Evolutionary conservation across 2,888 invertebrate genomes (phyloP), one percentile per base, ranked within the genome.

Genomic region (Pterostichus niger): DNA sequence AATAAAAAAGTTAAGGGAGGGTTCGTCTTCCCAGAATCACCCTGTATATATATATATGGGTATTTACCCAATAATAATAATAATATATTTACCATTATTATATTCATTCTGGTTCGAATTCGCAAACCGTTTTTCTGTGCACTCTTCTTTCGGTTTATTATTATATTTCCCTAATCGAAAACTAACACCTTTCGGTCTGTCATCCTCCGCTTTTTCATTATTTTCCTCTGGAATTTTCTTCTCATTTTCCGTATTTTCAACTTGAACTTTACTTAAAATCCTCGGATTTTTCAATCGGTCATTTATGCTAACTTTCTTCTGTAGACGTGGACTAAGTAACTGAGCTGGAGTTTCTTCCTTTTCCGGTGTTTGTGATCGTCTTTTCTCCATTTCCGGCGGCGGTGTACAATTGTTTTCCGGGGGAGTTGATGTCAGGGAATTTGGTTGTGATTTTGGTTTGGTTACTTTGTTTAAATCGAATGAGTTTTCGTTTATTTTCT

Each of bases 401-500:
- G 11, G 17, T 56, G 17, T 5, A 17, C 56, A 11, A 10, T 56
- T 56, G 17, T 56, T 56, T 13, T 56, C 56, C 2, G 3, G n/a
- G 10, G 13, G 13, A 17, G 11, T 3, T 15, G 24, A 11, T 7
- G 64, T 71, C 6, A 46, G 11, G 15, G 44, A 13, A 44, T 40
- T 71, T 15, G 44, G 17, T 40, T 33, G 71, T 15, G 71, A 71
- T 86, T 87, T 87, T 31, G 86, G 79, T 75, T 84, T 80, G 52
- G 76, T 59, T 2, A 79, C 61, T 71, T 84, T 84, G 33, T 84
- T 85, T 49, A 85, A 52, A 87, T 85, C 82, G 85, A 83, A 88
- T 13, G 88, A 86, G 15, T 86, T 87, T 80, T 83, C 79, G 68
- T 61, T 83, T 35, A 84, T 71, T 64, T 89, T 89, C 82, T 89